Base-by-base conservation (phyloP, 2,888 invertebrate species). In the Trisateles emortualis region DNA sequence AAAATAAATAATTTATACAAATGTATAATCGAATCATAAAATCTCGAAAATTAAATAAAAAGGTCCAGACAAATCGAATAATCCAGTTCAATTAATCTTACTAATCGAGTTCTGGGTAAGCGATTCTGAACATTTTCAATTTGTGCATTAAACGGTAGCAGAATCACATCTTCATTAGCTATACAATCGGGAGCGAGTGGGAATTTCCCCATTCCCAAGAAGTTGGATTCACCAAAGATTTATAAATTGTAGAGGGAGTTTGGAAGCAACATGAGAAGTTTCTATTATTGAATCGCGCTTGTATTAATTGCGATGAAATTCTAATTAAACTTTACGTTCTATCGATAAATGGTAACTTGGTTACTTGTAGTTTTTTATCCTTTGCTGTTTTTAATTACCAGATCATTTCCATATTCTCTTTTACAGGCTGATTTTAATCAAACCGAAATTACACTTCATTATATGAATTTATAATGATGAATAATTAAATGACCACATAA, bases 91-190 rank as follows among this genome's bases (percentile, higher is more conserved):
- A 79, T 79, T 77, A 78, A 72, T 68, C 66, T 68, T 64, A 71
- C 68, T 63, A 64, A 66, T 64, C 64, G 66, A 63, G 63, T 69
- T 69, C 66, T 40, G 55, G 62, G 63, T 72, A 71, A 74, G 72
- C 69, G 63, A 68, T 73, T 72, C 69, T 65, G 67, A 78, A 76
- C 77, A 78, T 83, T 86, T 85, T 78, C 79, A 84, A 86, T 86
- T 83, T 80, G 73, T 76, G 77, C 80, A 81, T 78, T 78, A 80
- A 82, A 80, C 74, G 65, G 58, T 54, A 51, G 64, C 42, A 64
- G 74, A 78, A 76, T 83, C 72, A 76, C 80, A 78, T 78, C 79
- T 84, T 86, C 86, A 86, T 87, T 87, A 86, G 78, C 77, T 80
- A 83, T 85, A 83, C 85, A 85, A 87, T 86, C 78, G 80, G 66